A percentile compares a stretch with the other conserved stretches of the same genome.
These are phyloP conservation scores for Zaprionus taronus DNA, from an alignment of 1,140 invertebrate species.

Conservation along the genomic window DNA sequence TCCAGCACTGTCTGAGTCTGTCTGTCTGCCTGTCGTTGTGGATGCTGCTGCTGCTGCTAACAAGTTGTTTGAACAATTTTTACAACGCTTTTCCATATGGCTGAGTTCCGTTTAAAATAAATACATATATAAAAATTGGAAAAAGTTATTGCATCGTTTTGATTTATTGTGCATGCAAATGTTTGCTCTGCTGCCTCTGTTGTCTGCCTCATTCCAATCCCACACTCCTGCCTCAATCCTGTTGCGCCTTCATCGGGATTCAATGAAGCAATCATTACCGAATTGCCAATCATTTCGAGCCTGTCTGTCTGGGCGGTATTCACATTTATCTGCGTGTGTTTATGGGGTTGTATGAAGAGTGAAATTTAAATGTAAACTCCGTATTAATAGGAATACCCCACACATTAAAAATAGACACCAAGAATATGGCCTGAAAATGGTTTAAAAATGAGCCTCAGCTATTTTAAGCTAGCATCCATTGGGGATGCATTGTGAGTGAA, in stretches of 20 bases:
- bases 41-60: slow-evolving; percentile 5
- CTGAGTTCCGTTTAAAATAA: slow-evolving; percentile 32
- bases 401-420: background rate
- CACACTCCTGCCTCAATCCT: slow-evolving; percentile 16
- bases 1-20: background rate
- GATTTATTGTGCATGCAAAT: slow-evolving; percentile 58
- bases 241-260: slow-evolving; percentile 37
- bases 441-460: background rate
- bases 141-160: slow-evolving; percentile 55
- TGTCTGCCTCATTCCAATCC: background rate
- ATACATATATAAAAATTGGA: slow-evolving; percentile 19
- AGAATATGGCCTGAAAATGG: background rate
- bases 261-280: slow-evolving; percentile 46
- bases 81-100: slow-evolving; percentile 43
- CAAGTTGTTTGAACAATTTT: slow-evolving; percentile 56
- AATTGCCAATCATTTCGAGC: slow-evolving; percentile 47
- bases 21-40: background rate
- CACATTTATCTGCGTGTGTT: slow-evolving; percentile 2
- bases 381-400: background rate
- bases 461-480: background rate
- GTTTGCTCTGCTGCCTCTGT: slow-evolving; percentile 28
- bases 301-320: slow-evolving; percentile 17
- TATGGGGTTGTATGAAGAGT: background rate
- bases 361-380: slow-evolving; percentile 12
- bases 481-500: background rate